Conservation (phyloP, 2,797 vertebrate genomes). For the Peromyscus aztecus region DNA sequence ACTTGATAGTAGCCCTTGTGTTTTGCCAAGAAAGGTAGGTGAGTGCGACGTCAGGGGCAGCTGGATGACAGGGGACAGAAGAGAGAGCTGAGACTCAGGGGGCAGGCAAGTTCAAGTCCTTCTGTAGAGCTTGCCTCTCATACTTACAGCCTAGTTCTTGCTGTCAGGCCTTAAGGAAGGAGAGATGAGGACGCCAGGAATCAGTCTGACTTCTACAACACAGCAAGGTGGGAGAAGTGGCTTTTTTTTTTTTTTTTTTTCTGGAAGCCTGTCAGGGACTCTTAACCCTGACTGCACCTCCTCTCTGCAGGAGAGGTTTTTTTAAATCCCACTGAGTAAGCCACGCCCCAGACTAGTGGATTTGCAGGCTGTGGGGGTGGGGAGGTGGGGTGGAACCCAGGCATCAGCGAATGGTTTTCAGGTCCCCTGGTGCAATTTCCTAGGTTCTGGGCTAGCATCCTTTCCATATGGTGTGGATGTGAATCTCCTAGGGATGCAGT, state of each 20-base stretch:
- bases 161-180: not conserved
- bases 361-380: not conserved
- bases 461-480: not conserved
- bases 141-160: constrained; percentile 52
- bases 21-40: not conserved
- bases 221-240: fast-evolving
- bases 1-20: not conserved
- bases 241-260: not conserved
- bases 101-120: not conserved
- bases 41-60: too few species aligned
- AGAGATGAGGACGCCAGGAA: constrained; percentile 1
- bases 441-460: not conserved
- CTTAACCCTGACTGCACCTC: not conserved
- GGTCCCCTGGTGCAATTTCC: not conserved
- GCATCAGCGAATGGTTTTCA: not conserved
- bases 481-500: not conserved
- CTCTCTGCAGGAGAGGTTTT: constrained; percentile 15
- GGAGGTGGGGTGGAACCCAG: not conserved
- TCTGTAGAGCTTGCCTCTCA: not conserved
- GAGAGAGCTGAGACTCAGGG: not conserved
- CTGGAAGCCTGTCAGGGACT: not conserved
- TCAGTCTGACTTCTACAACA: not conserved
- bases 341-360: constrained; percentile 66
- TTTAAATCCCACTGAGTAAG: not conserved
- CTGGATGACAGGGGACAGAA: fast-evolving